Percentiles rank a stretch among this genome's conserved stretches.
Evolutionary conservation across 2,113 vertebrate species (phyloP).

Genomic region (Pelecanus crispus): DNA sequence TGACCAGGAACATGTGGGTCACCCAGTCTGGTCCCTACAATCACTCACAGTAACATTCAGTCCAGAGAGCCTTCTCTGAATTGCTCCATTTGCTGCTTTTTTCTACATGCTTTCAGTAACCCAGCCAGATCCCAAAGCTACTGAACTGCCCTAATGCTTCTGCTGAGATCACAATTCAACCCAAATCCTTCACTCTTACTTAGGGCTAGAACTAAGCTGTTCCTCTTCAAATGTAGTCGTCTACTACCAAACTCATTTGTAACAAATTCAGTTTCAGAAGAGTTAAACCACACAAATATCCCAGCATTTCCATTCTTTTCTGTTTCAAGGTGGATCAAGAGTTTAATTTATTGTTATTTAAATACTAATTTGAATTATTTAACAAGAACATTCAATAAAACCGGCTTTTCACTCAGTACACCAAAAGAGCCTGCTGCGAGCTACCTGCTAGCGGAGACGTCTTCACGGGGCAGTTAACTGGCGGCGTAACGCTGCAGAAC

Average conservation of each 20-base stretch:
- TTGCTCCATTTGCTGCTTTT: neutral
- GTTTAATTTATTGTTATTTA: neutral
- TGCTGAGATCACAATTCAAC: too few relatives aligned
- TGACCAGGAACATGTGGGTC: neutral
- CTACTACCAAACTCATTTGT: neutral
- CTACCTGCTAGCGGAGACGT: too few relatives aligned
- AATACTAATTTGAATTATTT: neutral
- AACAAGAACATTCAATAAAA: neutral
- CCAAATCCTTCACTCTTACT: neutral
- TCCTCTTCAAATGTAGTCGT: neutral
- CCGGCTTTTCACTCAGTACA: neutral
- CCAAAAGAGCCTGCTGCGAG: neutral
- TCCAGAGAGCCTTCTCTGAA: neutral
- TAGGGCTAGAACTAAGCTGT: neutral
- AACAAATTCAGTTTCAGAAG: neutral
- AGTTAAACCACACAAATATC: neutral
- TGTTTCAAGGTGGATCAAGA: neutral
- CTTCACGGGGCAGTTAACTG: neutral
- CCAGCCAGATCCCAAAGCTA: neutral
- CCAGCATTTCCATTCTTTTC: neutral
- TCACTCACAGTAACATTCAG: fast-evolving
- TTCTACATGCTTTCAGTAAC: fast-evolving
- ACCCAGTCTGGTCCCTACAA: neutral
- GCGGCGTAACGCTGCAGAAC: fast-evolving
- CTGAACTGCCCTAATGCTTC: neutral